Conservation (phyloP, 1,140 invertebrate species). For the Drosophila neocordata region DNA sequence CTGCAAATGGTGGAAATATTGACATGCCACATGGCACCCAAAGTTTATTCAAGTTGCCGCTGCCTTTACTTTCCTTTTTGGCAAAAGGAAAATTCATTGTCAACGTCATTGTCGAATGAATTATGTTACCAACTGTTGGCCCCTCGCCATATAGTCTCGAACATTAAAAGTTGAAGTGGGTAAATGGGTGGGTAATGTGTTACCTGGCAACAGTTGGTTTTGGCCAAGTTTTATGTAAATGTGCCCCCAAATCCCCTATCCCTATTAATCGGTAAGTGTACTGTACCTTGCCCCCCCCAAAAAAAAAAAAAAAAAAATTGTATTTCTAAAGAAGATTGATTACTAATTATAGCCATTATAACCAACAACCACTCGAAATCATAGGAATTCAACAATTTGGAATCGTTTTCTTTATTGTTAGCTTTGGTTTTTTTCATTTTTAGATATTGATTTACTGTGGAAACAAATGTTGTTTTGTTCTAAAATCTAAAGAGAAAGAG, state of each 20-base stretch:
- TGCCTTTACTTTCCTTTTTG: slow-evolving; percentile 37
- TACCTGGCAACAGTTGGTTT: slow-evolving; percentile 77
- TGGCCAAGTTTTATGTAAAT: slow-evolving; percentile 46
- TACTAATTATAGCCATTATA: not conserved
- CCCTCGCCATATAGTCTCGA: not conserved
- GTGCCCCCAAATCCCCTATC: not conserved
- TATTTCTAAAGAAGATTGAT: not conserved
- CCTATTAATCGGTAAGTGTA: not conserved
- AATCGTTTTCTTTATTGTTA: no score
- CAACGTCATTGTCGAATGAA: slow-evolving; percentile 45
- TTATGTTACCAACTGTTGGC: slow-evolving; percentile 42
- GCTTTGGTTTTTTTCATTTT: no score
- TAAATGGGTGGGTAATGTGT: slow-evolving; percentile 13
- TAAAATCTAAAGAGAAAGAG: no score
- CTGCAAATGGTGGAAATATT: slow-evolving; percentile 63
- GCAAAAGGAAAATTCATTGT: slow-evolving; percentile 21
- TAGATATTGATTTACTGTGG: no score
- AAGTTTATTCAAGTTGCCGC: slow-evolving; percentile 33
- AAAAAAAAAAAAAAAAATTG: not conserved
- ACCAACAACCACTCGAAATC: no score
- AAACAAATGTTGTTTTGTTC: no score
- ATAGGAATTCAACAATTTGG: no score
- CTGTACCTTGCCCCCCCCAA: not conserved
- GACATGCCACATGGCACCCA: slow-evolving; percentile 54
- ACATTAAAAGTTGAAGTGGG: not conserved